Conservation (phyloP, 2,113 vertebrate genomes). For the Sylvia atricapilla region DNA sequence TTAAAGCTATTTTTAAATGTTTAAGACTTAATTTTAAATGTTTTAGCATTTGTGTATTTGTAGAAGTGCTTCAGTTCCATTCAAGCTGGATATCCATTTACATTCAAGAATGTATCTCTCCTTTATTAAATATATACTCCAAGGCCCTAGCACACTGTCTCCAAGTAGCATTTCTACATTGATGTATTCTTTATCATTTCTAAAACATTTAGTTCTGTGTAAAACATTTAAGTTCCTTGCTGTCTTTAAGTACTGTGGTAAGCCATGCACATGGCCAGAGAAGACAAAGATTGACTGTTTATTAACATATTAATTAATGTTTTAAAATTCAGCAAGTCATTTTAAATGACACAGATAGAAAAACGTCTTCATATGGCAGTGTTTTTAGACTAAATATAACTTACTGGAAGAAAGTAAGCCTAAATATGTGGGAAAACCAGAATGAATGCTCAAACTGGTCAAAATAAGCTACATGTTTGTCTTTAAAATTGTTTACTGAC, state of each 20-base stretch:
- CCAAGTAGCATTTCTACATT: background rate
- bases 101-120: background rate
- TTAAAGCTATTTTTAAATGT: background rate
- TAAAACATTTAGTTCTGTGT: conserved; percentile 27
- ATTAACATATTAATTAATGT: conserved; percentile 68
- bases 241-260: background rate
- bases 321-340: conserved; percentile 65
- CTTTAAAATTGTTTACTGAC: background rate
- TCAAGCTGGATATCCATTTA: background rate
- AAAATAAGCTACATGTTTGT: background rate
- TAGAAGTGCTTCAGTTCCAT: background rate
- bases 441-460: conserved; percentile 34
- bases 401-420: conserved; percentile 34
- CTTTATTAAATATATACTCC: background rate
- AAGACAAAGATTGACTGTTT: conserved; percentile 31
- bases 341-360: conserved; percentile 27
- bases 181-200: background rate
- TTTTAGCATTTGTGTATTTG: background rate
- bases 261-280: background rate
- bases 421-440: conserved; percentile 31
- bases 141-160: background rate
- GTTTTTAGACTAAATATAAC: conserved; percentile 49
- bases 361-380: background rate
- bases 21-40: background rate
- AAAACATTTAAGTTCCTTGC: background rate